Base-by-base conservation (phyloP, 53 echinoderm and acorn worm species). In the Crossaster papposus region DNA sequence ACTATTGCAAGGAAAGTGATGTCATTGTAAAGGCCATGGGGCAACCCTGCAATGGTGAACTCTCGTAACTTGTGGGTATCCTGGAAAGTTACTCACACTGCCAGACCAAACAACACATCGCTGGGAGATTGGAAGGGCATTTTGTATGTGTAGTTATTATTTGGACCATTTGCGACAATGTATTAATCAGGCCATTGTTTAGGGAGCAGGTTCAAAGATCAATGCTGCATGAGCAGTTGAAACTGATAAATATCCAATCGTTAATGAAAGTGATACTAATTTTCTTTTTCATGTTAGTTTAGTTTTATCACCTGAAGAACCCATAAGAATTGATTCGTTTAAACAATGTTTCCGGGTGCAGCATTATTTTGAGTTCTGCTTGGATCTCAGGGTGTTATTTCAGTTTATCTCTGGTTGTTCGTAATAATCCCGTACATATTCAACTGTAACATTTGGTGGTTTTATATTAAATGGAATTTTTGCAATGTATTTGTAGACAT, bases 71-170 rank as follows among this genome's bases (percentile, higher is more conserved):
- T 74, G 34, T 36, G 2, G n/a, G 28, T 74, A 35, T 74, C 75
- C 36, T 74, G 75, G 75, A 74, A 74, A 74, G 75, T 36, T 74
- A 74, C 75, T 35, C 75, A 68, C n/a, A 14, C 68, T 68, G 24
- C 28, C 3, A 2, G 17, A 20, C 15, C 2, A 3, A 2, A 20
- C 17, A 58, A 58, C 0, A 20, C 58, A 58, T 44, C 7, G 9
- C 9, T 44, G 44, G 5, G 2, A 44, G 6, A 44, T 44, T 7
- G 44, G 9, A 44, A 9, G 44, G 44, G 44, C 44, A 44, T 44
- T 44, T 9, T 44, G 5, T 5, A 7, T 44, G 44, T 5, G 44
- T 44, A 44, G 9, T 44, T n/a, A n/a, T n/a, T n/a, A 44, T 7
- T 58, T 3, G 58, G 17, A 18, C 58, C 58, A 58, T 8, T 15